Conservation (phyloP, 2,797 vertebrate genomes). For the Echiichthys vipera region DNA sequence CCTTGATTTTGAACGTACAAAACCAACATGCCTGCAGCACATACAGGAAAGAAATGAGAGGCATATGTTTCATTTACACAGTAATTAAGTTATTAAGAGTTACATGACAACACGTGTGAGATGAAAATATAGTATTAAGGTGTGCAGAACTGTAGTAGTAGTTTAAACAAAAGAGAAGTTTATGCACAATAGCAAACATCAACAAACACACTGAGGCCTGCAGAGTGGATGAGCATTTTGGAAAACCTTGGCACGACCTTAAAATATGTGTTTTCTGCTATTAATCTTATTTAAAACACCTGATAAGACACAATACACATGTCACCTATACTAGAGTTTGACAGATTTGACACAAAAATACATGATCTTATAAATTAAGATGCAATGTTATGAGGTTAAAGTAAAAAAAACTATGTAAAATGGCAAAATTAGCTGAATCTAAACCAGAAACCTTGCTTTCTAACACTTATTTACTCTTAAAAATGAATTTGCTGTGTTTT, state of each 20-base stretch:
- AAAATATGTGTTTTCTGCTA: not conserved
- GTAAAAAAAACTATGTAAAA: not conserved
- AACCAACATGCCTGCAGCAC: not conserved
- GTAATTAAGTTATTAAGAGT: too few species aligned
- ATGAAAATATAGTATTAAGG: not conserved
- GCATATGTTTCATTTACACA: too few species aligned
- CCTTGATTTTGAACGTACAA: conserved; percentile 1
- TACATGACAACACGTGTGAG: not conserved
- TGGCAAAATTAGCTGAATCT: not conserved
- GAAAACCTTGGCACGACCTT: not conserved
- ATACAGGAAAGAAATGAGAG: too few species aligned
- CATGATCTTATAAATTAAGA: not conserved
- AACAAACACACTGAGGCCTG: not conserved
- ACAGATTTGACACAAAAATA: not conserved
- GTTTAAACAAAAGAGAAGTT: not conserved
- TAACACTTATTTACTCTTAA: not conserved
- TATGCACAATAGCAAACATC: not conserved
- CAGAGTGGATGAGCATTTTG: not conserved
- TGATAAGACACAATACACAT: not conserved
- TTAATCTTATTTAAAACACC: not conserved
- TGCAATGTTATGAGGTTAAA: not conserved
- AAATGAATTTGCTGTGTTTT: not conserved
- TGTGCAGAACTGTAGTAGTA: not conserved
- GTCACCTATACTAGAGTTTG: not conserved
- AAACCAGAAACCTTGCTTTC: not conserved